phyloP scores from a whole-genome alignment of 2,797 vertebrate species.

The Mallotus villosus region DNA sequence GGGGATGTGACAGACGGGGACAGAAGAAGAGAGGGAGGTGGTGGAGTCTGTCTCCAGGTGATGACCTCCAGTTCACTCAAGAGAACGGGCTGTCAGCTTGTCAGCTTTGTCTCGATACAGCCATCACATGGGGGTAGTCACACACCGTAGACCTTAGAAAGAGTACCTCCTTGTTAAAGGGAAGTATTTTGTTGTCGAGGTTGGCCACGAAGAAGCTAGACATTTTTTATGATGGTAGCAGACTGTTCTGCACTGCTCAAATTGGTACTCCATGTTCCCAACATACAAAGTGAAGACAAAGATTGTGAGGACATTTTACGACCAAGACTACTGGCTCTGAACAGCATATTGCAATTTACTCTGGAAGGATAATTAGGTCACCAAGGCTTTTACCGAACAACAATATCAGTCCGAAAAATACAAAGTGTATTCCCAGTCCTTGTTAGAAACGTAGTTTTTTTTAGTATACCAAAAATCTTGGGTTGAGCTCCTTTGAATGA shows the following conservation, averaged over 20 bases:
- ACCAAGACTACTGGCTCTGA: too few relatives aligned
- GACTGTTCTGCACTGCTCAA: too few relatives aligned
- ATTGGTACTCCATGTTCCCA: too few relatives aligned
- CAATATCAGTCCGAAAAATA: background rate
- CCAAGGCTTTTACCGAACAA: background rate
- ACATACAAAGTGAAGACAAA: too few relatives aligned
- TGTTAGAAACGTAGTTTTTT: background rate
- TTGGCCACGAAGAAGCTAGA: too few relatives aligned
- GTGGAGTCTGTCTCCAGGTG: background rate
- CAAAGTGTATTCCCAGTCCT: background rate
- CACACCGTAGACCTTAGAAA: too few relatives aligned
- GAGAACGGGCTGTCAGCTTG: background rate
- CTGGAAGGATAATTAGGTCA: constrained; percentile 4
- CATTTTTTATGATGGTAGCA: too few relatives aligned
- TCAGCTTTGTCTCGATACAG: background rate
- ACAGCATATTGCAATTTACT: background rate
- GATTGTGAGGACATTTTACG: too few relatives aligned
- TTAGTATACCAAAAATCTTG: background rate
- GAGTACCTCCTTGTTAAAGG: too few relatives aligned
- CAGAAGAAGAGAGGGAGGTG: constrained; percentile 1
- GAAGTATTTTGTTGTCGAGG: too few relatives aligned
- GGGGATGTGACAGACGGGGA: constrained; percentile 29
- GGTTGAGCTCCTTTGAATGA: constrained; percentile 32
- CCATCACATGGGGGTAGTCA: too few relatives aligned
- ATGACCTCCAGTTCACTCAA: constrained; percentile 19